Percentiles rank a stretch among this genome's conserved stretches.
Conservation (phyloP, 2,888 invertebrate species). For the Phrixothrix hirtus region DNA sequence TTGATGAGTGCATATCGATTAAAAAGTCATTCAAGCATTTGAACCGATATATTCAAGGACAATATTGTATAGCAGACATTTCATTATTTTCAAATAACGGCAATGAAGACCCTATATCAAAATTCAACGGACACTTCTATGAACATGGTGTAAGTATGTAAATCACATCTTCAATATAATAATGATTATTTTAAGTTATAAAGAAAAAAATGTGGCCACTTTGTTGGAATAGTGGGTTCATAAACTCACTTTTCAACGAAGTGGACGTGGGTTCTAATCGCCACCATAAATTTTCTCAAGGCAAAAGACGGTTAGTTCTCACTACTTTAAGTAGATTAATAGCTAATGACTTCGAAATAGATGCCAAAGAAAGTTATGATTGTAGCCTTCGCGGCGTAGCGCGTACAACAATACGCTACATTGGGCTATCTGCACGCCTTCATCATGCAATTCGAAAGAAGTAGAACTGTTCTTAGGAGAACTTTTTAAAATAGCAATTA, state of each 20-base stretch:
- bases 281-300: too few species aligned
- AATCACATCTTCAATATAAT: background rate
- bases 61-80: slow-evolving; percentile 69
- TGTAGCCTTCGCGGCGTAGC: too few species aligned
- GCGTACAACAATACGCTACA: slow-evolving; percentile 53
- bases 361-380: too few species aligned
- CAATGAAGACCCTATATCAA: slow-evolving; percentile 7
- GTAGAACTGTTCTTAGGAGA: slow-evolving; percentile 59
- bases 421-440: slow-evolving; percentile 69
- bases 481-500: slow-evolving; percentile 41
- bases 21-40: slow-evolving; percentile 16
- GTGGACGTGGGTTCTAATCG: too few species aligned
- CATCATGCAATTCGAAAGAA: slow-evolving; percentile 60
- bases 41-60: slow-evolving; percentile 58
- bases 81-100: slow-evolving; percentile 17
- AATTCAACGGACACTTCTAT: slow-evolving; percentile 6
- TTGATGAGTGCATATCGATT: slow-evolving; percentile 68
- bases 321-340: too few species aligned
- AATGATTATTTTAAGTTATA: too few species aligned
- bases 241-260: too few species aligned
- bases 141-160: slow-evolving; percentile 10
- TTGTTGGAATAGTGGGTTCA: too few species aligned
- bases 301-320: too few species aligned
- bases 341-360: too few species aligned
- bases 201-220: too few species aligned